phyloP scores from a whole-genome alignment of 2,797 vertebrate species.

The Carduelis carduelis region DNA sequence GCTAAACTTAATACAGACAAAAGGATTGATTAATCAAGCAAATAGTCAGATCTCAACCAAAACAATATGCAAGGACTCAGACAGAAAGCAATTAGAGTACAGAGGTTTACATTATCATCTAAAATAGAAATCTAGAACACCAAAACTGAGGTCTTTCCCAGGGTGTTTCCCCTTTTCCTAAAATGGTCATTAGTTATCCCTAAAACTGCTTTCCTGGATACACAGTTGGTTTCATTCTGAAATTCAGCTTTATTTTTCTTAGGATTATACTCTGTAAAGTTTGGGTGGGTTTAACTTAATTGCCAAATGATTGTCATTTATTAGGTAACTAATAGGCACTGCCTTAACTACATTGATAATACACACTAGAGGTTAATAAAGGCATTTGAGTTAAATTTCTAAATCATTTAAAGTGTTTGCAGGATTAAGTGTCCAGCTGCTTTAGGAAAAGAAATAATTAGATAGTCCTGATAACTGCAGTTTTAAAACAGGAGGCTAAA shows the following conservation, averaged over 20 bases:
- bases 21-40: neutral
- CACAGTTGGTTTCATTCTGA: neutral
- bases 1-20: neutral
- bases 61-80: neutral
- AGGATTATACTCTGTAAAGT: neutral
- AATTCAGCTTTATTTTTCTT: neutral
- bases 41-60: neutral
- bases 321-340: neutral
- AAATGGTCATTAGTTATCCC: neutral
- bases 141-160: neutral
- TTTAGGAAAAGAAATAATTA: neutral
- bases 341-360: neutral
- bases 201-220: neutral
- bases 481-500: neutral
- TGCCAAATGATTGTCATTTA: neutral
- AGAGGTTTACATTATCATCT: neutral
- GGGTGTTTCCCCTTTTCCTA: neutral
- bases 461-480: accelerated
- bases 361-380: neutral
- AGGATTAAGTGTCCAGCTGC: neutral
- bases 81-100: neutral
- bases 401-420: neutral
- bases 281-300: neutral
- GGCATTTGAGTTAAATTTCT: neutral
- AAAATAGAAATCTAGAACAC: neutral